Conservation (phyloP, 2,113 vertebrate species). For the Acanthochromis polyacanthus region DNA sequence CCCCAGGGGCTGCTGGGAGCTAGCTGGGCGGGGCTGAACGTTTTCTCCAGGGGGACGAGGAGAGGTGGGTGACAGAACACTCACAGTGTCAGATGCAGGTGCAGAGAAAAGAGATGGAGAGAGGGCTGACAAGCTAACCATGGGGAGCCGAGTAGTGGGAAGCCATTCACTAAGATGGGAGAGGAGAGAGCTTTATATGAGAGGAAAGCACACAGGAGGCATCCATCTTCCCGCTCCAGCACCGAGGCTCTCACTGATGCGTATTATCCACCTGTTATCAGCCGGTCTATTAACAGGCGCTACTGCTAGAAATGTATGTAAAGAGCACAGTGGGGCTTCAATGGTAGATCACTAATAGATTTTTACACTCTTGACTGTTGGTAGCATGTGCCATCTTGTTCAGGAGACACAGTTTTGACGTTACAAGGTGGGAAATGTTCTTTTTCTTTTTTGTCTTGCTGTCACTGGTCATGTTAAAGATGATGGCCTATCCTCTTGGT, state of each 20-base stretch:
- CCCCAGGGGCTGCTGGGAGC: slow-evolving; percentile 77
- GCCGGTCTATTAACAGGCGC: slow-evolving; percentile 41
- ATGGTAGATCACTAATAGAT: slow-evolving; percentile 9
- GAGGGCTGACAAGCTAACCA: slow-evolving; percentile 63
- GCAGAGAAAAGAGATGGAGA: slow-evolving; percentile 68
- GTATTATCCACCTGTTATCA: slow-evolving; percentile 61
- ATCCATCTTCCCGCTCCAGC: slow-evolving; percentile 49
- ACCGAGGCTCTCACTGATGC: slow-evolving; percentile 40
- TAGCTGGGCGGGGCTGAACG: slow-evolving; percentile 60
- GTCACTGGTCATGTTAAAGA: not conserved
- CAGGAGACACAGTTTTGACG: not conserved
- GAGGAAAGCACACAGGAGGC: slow-evolving; percentile 58
- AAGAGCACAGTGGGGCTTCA: slow-evolving; percentile 20
- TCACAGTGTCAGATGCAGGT: slow-evolving; percentile 78
- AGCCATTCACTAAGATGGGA: slow-evolving; percentile 57
- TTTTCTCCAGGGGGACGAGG: slow-evolving; percentile 50
- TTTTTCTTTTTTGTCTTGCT: slow-evolving; percentile 10
- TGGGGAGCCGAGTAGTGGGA: slow-evolving; percentile 67
- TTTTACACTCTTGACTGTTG: slow-evolving; percentile 2
- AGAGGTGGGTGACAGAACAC: slow-evolving; percentile 70
- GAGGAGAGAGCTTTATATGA: slow-evolving; percentile 68
- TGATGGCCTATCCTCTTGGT: too few species aligned
- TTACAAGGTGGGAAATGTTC: not conserved
- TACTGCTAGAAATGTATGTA: slow-evolving; percentile 36
- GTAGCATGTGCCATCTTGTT: not conserved